Evolutionary conservation across 2,113 vertebrate species (phyloP).

Genomic region (Phoxinus phoxinus): DNA sequence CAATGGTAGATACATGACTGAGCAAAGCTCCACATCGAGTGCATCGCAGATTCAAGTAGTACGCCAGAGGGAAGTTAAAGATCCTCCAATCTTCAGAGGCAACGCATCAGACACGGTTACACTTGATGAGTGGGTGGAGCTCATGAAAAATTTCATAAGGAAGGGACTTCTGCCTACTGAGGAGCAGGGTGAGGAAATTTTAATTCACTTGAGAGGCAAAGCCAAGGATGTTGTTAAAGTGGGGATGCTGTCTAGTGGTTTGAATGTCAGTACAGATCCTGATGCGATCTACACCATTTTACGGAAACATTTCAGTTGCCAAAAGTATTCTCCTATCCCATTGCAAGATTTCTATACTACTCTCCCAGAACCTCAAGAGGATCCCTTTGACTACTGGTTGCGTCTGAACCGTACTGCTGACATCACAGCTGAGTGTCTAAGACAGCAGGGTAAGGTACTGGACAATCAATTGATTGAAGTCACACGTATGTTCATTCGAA

Average conservation of each 20-base stretch:
- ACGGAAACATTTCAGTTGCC: conserved; percentile 11
- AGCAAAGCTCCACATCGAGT: too few species aligned
- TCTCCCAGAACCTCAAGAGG: too few species aligned
- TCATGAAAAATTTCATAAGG: not conserved
- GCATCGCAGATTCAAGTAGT: too few species aligned
- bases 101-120: too few species aligned
- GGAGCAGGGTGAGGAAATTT: conserved; percentile 39
- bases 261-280: not conserved
- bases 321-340: not conserved
- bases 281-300: not conserved
- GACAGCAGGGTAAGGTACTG: conserved; percentile 15
- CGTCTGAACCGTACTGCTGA: too few species aligned
- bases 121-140: too few species aligned
- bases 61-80: too few species aligned
- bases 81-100: too few species aligned
- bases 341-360: too few species aligned
- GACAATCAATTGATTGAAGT: not conserved
- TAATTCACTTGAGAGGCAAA: conserved; percentile 12
- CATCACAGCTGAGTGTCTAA: conserved; percentile 13
- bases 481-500: conserved; percentile 22
- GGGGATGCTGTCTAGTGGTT: conserved; percentile 11
- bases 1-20: too few species aligned
- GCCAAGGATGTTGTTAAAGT: conserved; percentile 43
- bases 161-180: conserved; percentile 6
- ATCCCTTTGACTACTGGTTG: too few species aligned